These are phyloP conservation scores for Aphodius sticticus DNA, from an alignment of 2,888 invertebrate genomes.

Conservation along the genomic window DNA sequence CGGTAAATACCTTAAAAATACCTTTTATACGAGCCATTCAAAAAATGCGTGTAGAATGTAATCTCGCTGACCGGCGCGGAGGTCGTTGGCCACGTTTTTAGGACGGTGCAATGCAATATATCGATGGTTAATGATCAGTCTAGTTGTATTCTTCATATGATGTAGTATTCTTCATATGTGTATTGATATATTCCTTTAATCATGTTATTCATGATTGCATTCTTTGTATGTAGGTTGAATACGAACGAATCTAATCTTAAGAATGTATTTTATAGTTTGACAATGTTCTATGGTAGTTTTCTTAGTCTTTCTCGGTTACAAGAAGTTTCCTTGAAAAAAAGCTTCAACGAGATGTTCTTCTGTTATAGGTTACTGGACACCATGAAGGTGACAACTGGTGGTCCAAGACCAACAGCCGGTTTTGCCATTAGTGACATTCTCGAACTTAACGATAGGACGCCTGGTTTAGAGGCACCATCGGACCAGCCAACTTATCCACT, in stretches of 20 bases:
- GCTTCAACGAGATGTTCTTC: constrained; percentile 42
- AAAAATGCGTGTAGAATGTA: constrained; percentile 40
- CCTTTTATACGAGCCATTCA: constrained; percentile 18
- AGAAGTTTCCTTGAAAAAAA: neutral
- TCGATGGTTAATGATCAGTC: too few species aligned
- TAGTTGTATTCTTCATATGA: too few species aligned
- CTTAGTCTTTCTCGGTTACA: neutral
- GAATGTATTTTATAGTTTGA: too few species aligned
- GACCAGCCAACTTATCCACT: constrained; percentile 54
- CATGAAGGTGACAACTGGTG: constrained; percentile 73
- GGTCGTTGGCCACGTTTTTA: too few species aligned
- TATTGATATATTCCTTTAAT: too few species aligned
- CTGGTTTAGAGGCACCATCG: constrained; percentile 61
- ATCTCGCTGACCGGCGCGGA: constrained; percentile 13
- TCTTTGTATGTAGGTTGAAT: too few species aligned
- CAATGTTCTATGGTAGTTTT: neutral
- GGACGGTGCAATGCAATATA: too few species aligned
- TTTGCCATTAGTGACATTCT: constrained; percentile 95
- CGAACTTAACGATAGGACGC: constrained; percentile 75
- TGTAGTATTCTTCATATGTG: too few species aligned
- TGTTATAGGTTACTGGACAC: constrained; percentile 79
- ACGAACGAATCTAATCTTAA: too few species aligned
- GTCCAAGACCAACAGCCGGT: constrained; percentile 74
- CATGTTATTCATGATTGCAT: too few species aligned
- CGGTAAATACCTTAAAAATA: neutral